phyloP scores from a whole-genome alignment of 2,113 vertebrate genomes.

The Rhinoderma darwinii region DNA sequence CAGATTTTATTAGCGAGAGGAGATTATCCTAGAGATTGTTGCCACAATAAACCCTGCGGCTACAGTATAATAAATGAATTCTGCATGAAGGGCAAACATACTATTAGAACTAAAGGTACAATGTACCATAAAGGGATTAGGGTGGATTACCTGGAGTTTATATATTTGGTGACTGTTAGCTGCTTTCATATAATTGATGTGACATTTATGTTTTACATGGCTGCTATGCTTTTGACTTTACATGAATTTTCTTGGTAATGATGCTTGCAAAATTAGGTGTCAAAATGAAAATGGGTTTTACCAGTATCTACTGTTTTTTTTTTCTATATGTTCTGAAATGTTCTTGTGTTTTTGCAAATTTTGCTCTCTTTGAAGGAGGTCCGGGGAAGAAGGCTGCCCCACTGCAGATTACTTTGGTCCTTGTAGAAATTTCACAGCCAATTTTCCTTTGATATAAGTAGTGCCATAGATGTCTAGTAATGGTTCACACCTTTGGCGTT shows the following conservation, averaged over 20 bases:
- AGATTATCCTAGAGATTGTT: conserved; percentile 17
- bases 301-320: no score
- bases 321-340: no score
- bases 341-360: no score
- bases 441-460: no score
- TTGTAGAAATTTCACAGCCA: no score
- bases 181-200: not conserved
- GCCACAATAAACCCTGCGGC: not conserved
- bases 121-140: conserved; percentile 13
- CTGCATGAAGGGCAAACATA: conserved; percentile 11
- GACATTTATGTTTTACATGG: not conserved
- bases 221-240: not conserved
- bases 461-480: no score
- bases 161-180: not conserved
- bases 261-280: not conserved
- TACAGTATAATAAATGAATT: conserved; percentile 13
- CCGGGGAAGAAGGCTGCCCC: no score
- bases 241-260: not conserved
- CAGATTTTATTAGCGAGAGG: not conserved
- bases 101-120: conserved; percentile 15
- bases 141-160: not conserved
- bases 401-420: no score
- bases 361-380: no score
- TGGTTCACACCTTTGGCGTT: no score
- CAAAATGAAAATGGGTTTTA: not conserved